These are phyloP conservation scores for Stegodyphus mimosarum DNA, from an alignment of 1,140 invertebrate genomes.

Conservation along the genomic window DNA sequence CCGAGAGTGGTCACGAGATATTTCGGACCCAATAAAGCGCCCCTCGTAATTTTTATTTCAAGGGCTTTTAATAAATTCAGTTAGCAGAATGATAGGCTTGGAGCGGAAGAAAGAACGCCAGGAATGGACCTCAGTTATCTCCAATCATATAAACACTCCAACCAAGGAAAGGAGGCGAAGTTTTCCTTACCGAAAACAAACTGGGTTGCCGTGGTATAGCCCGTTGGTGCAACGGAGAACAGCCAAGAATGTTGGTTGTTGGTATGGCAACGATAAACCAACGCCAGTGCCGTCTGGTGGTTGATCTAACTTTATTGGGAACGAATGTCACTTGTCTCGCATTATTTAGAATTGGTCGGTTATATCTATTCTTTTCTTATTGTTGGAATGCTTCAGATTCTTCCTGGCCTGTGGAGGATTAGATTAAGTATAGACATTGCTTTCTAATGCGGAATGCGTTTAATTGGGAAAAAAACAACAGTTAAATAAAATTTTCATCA, in stretches of 20 bases:
- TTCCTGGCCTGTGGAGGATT: too few relatives aligned
- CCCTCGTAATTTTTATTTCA: slow-evolving; percentile 50
- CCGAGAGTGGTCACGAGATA: slow-evolving; percentile 20
- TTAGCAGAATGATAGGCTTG: slow-evolving; percentile 36
- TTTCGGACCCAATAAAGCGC: slow-evolving; percentile 15
- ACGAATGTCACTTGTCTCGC: slow-evolving; percentile 53
- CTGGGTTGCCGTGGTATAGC: slow-evolving; percentile 4
- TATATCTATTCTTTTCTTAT: slow-evolving; percentile 35
- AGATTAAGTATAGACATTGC: too few relatives aligned
- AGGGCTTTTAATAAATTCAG: slow-evolving; percentile 52
- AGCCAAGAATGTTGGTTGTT: slow-evolving; percentile 55
- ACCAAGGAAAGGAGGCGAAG: slow-evolving; percentile 47
- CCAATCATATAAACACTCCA: slow-evolving; percentile 49
- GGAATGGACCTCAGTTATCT: slow-evolving; percentile 35
- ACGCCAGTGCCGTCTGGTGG: slow-evolving; percentile 35
- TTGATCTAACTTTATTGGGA: slow-evolving; percentile 56
- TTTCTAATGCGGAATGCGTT: too few relatives aligned
- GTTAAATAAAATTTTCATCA: too few relatives aligned
- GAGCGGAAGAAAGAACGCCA: slow-evolving; percentile 20
- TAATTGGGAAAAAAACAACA: too few relatives aligned
- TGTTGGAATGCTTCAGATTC: too few relatives aligned
- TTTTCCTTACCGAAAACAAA: slow-evolving; percentile 56
- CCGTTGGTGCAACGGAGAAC: slow-evolving; percentile 25
- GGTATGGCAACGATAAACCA: slow-evolving; percentile 43
- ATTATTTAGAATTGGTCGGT: slow-evolving; percentile 41